Evolutionary conservation across 2,113 vertebrate species (phyloP).

Genomic region (Lota lota): DNA sequence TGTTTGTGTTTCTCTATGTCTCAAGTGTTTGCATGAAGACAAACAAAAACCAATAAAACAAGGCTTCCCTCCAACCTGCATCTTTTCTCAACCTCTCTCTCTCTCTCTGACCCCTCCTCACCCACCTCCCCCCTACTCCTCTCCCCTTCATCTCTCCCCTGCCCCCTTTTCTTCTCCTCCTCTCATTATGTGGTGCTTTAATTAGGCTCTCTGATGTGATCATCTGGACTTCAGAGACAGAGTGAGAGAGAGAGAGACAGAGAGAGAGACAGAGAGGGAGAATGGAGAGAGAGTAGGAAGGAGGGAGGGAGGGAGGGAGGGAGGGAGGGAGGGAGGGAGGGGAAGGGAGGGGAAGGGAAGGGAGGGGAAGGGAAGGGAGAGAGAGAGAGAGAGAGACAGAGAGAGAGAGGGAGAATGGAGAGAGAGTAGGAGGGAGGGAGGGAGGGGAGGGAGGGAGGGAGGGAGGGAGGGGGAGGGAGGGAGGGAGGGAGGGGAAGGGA

Average conservation of each 20-base stretch:
- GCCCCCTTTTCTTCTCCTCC: constrained; percentile 16
- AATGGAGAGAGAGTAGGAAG: constrained; percentile 17
- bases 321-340: too few species aligned
- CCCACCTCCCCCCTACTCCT: constrained; percentile 1
- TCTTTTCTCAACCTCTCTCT: constrained; percentile 30
- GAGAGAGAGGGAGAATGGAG: constrained; percentile 45
- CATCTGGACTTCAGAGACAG: constrained; percentile 59
- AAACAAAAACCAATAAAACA: too few species aligned
- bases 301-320: too few species aligned
- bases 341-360: constrained; percentile 29
- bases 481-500: constrained; percentile 37
- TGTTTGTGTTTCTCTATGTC: constrained; percentile 32
- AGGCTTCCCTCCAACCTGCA: constrained; percentile 3
- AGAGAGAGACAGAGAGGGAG: constrained; percentile 24
- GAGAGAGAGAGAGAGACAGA: constrained; percentile 10
- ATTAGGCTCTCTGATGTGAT: constrained; percentile 55
- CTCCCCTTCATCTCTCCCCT: constrained; percentile 1
- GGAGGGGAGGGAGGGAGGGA: constrained; percentile 27
- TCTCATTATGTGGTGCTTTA: constrained; percentile 58
- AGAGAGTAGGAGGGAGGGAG: constrained; percentile 27
- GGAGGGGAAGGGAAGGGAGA: constrained; percentile 28
- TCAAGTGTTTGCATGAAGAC: too few species aligned
- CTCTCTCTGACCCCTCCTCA: constrained; percentile 35
- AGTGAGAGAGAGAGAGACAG: constrained; percentile 29
- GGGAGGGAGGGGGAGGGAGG: constrained; percentile 19